Evolutionary conservation across 1,140 invertebrate species (phyloP), one percentile per base, ranked within the genome.

Genomic region (Agrilus planipennis): DNA sequence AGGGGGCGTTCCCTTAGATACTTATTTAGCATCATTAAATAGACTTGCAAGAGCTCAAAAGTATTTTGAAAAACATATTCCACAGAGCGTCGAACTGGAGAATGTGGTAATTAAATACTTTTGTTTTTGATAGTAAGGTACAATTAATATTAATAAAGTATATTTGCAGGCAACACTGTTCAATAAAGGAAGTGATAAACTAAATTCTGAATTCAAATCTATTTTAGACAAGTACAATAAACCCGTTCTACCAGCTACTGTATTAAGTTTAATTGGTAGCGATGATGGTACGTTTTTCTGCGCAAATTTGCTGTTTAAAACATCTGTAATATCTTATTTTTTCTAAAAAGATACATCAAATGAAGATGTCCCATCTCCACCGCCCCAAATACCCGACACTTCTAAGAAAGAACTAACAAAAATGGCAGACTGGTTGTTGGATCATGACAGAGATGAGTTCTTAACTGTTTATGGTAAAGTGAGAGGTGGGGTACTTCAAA

Each of bases 41-140:
- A 79, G 82, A 53, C 65, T 97, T 25, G 77, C 86, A 34, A 81
- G 81, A 48, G 90, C 92, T 34, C 80, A 89, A 53, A 76, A 77
- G 23, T 97, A 94, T 62, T 97, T 98, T 64, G 78, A 89, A 54
- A 84, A 86, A 57, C 84, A 92, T 58, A 93, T 93, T 65, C 86
- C 88, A 2, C 84, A 89, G 56, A 92, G 89, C 60, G 84, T 92
- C 19, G 91, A 96, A 68, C 62, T 95, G 35, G 85, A 91, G 56
- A 93, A 94, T 69, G 82, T 96, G 35, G 83, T 88, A 55, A 72
- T 73, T 52, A 51, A 69, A 7, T 29, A 5, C n/a, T 34, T 11
- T 4, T 15, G 4, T 15, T 17, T 3, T 34, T 34, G 19, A n/a
- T 18, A n/a, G 71, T 72, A 38, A 62, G 58, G 39, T 51, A 58